These are phyloP conservation scores for Aelia acuminata DNA, from an alignment of 2,888 invertebrate genomes.

Conservation along the genomic window DNA sequence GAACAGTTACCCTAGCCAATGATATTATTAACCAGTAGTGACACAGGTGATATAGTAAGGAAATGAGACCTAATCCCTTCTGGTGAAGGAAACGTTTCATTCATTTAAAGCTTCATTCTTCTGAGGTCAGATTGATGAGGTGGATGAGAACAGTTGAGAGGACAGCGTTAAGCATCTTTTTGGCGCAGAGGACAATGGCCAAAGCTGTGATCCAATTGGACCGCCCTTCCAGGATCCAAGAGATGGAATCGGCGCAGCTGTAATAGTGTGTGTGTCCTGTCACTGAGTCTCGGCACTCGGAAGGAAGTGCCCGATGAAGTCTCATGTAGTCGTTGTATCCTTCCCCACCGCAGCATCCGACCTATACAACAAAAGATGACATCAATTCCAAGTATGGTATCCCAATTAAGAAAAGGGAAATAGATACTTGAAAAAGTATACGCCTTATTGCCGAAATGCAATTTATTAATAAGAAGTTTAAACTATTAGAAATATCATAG, in stretches of 20 bases:
- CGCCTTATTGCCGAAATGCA: too few species aligned
- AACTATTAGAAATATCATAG: too few species aligned
- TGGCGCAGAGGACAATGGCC: constrained; percentile 81
- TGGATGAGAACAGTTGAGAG: constrained; percentile 80
- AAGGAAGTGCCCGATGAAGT: constrained; percentile 83
- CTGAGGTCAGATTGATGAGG: constrained; percentile 72
- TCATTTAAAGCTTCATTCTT: neutral
- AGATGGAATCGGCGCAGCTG: constrained; percentile 89
- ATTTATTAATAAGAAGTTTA: too few species aligned
- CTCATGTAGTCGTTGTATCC: constrained; percentile 87
- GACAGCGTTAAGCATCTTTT: constrained; percentile 81
- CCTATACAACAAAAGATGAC: constrained; percentile 71
- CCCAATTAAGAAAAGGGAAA: too few species aligned
- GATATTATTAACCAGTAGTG: neutral
- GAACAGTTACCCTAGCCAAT: too few species aligned
- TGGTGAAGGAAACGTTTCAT: neutral
- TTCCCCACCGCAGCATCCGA: constrained; percentile 92
- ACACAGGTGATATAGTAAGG: neutral
- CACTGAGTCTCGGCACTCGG: constrained; percentile 87
- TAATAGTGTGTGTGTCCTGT: constrained; percentile 91
- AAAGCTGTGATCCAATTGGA: constrained; percentile 87
- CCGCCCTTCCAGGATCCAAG: constrained; percentile 89
- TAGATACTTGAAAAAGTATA: too few species aligned
- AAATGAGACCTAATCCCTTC: neutral
- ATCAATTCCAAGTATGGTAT: neutral